phyloP scores from a whole-genome alignment of 2,113 vertebrate species.

The Gobiocypris rarus region DNA sequence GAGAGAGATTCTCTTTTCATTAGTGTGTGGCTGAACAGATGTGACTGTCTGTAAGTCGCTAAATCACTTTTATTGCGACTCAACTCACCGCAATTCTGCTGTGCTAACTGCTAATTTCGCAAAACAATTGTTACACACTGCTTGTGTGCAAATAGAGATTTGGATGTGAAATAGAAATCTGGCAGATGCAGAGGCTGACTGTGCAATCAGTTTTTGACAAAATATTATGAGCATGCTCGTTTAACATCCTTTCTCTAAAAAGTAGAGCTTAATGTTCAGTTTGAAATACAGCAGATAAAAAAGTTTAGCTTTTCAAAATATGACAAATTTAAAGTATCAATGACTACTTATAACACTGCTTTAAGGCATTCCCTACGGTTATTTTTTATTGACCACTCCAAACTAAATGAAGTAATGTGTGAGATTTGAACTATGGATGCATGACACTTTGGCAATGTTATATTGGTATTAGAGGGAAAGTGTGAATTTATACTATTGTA shows the following conservation, averaged over 20 bases:
- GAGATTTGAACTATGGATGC: not conserved
- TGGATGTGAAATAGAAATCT: constrained; percentile 5
- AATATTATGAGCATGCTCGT: not conserved
- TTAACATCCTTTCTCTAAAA: not conserved
- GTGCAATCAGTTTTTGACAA: not conserved
- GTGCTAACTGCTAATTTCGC: constrained; percentile 35
- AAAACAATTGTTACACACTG: not conserved
- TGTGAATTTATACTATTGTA: not conserved
- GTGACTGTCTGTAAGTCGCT: constrained; percentile 16
- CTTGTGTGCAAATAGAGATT: constrained; percentile 21
- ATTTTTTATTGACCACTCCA: no score
- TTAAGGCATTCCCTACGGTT: not conserved
- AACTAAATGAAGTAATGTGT: not conserved
- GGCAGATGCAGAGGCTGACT: constrained; percentile 22
- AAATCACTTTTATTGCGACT: constrained; percentile 37
- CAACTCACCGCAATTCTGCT: not conserved
- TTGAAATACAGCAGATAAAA: not conserved
- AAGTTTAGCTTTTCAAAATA: not conserved
- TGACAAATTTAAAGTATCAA: not conserved
- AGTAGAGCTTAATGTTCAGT: not conserved
- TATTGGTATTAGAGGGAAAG: not conserved
- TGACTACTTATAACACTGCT: not conserved
- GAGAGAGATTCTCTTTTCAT: constrained; percentile 37
- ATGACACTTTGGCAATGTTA: not conserved
- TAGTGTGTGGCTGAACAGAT: constrained; percentile 33